A percentile compares a stretch with the other conserved stretches of the same genome.
These are phyloP conservation scores for Ceramica pisi DNA, from an alignment of 2,888 invertebrate species.

Conservation along the genomic window DNA sequence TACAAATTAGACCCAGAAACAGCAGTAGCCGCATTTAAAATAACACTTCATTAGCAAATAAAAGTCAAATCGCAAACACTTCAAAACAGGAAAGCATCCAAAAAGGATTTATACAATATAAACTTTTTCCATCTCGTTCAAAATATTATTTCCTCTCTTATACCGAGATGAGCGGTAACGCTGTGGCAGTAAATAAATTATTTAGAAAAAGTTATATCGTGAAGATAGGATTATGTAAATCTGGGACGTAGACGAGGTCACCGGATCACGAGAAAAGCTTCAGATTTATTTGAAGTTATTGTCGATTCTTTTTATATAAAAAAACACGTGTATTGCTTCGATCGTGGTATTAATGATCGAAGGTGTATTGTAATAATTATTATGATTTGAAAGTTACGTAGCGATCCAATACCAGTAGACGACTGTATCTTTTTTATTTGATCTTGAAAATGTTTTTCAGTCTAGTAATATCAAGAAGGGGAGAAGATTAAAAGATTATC, in stretches of 20 bases:
- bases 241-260: conserved; percentile 62
- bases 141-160: conserved; percentile 74
- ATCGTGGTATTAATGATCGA: no score
- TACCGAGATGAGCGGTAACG: conserved; percentile 53
- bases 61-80: conserved; percentile 35
- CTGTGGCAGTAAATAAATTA: conserved; percentile 77
- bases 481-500: not conserved
- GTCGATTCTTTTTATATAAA: conserved; percentile 8
- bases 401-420: not conserved
- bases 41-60: conserved; percentile 13
- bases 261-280: conserved; percentile 51
- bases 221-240: conserved; percentile 78
- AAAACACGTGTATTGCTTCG: conserved; percentile 5
- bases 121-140: conserved; percentile 76
- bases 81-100: conserved; percentile 50
- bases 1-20: not conserved
- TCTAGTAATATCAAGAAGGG: not conserved
- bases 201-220: conserved; percentile 72
- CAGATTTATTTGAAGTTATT: conserved; percentile 33
- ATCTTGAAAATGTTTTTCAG: not conserved
- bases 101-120: conserved; percentile 62
- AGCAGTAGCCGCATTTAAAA: conserved; percentile 7
- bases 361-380: not conserved
- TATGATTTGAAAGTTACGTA: not conserved
- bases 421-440: not conserved